Evolutionary conservation across 2,797 vertebrate genomes (phyloP).

Genomic region (Gymnoscopelus microlampas): DNA sequence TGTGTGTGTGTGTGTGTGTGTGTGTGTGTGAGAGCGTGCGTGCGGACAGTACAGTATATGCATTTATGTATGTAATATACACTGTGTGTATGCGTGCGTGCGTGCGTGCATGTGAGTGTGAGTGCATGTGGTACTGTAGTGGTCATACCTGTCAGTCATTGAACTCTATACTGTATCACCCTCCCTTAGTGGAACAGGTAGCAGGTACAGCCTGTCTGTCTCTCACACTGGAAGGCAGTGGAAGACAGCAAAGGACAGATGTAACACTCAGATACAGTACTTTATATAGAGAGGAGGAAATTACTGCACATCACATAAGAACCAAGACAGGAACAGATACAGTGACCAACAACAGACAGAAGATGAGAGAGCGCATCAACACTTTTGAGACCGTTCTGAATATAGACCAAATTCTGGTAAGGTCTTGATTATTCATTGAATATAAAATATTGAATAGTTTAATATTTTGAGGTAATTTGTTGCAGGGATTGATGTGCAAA

Average conservation of each 20-base stretch:
- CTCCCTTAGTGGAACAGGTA: background rate
- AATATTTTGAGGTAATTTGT: too few species aligned
- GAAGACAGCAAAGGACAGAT: conserved; percentile 61
- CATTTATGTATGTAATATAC: background rate
- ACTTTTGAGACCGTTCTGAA: conserved; percentile 82
- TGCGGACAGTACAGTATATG: too few species aligned
- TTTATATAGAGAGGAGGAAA: conserved; percentile 34
- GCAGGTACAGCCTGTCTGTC: too few species aligned
- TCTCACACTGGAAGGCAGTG: conserved; percentile 5
- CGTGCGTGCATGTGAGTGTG: background rate
- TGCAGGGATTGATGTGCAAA: too few species aligned
- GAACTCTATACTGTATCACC: conserved; percentile 34
- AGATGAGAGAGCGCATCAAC: conserved; percentile 79
- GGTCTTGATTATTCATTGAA: conserved; percentile 28
- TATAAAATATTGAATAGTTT: background rate
- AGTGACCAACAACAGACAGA: conserved; percentile 20
- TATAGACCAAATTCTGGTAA: conserved; percentile 83
- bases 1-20: background rate
- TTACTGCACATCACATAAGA: conserved; percentile 32
- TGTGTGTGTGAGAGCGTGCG: conserved; percentile 1
- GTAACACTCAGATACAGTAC: conserved; percentile 39
- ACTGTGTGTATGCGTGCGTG: background rate
- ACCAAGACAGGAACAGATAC: conserved; percentile 18
- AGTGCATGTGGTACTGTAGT: background rate
- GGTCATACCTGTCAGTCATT: conserved; percentile 56